Percentiles rank a stretch among this genome's conserved stretches.
Evolutionary conservation across 2,888 invertebrate genomes (phyloP).

Genomic region (Anodontia alba): DNA sequence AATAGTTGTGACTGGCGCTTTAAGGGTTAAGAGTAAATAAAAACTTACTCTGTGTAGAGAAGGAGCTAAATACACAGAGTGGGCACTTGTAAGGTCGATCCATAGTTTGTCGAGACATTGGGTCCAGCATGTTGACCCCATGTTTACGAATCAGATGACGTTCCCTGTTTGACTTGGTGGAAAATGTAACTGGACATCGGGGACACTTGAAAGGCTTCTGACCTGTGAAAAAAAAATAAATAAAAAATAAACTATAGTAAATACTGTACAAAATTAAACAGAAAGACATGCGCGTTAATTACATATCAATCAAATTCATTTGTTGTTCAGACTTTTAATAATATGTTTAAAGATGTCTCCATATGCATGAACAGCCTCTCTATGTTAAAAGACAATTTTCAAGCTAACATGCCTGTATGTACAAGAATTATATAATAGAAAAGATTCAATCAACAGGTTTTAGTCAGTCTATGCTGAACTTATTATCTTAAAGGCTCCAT

Average conservation of each 20-base stretch:
- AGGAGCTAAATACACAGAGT: slow-evolving; percentile 93
- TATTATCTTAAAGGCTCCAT: too few relatives aligned
- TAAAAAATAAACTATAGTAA: too few relatives aligned
- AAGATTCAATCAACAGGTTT: too few relatives aligned
- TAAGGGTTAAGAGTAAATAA: too few relatives aligned
- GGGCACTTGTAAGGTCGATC: slow-evolving; percentile 88
- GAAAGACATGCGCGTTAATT: neutral
- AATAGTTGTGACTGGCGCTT: too few relatives aligned
- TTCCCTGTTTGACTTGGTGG: slow-evolving; percentile 98
- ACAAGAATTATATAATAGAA: too few relatives aligned
- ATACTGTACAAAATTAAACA: neutral
- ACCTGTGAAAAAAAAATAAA: slow-evolving; percentile 75
- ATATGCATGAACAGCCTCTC: too few relatives aligned
- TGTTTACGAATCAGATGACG: slow-evolving; percentile 96
- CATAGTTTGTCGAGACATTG: slow-evolving; percentile 87
- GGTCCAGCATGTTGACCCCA: slow-evolving; percentile 86
- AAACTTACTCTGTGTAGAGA: slow-evolving; percentile 88
- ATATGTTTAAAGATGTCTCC: too few relatives aligned
- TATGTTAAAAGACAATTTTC: too few relatives aligned
- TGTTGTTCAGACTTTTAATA: too few relatives aligned
- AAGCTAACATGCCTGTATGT: too few relatives aligned
- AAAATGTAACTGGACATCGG: slow-evolving; percentile 96
- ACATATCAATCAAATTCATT: neutral
- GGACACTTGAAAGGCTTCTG: slow-evolving; percentile 98
- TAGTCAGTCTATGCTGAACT: too few relatives aligned